Percentiles rank a stretch among this genome's conserved stretches.
phyloP scores from a whole-genome alignment of 2,113 vertebrate species.

The Lophochroa leadbeateri region DNA sequence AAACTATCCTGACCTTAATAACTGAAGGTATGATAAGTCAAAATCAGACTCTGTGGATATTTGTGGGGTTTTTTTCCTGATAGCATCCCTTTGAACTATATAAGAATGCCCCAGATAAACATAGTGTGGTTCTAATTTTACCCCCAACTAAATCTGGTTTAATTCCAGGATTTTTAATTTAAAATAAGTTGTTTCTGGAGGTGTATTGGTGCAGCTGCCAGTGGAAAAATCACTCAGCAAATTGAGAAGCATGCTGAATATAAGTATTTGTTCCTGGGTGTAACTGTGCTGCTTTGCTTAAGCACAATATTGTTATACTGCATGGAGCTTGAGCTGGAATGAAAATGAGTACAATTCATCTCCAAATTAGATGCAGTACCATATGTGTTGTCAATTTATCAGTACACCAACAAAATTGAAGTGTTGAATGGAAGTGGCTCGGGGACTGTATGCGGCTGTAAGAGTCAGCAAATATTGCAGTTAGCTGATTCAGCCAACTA shows the following conservation, averaged over 20 bases:
- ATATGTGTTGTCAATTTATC: slow-evolving; percentile 14
- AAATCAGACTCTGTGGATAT: background rate
- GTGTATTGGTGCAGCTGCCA: background rate
- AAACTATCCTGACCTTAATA: background rate
- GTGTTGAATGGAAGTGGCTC: background rate
- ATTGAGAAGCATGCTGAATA: slow-evolving; percentile 9
- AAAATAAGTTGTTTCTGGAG: background rate
- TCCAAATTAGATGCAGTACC: slow-evolving; percentile 1
- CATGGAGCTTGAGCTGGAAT: background rate
- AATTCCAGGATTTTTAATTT: background rate
- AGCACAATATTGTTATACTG: background rate
- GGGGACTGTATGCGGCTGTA: background rate
- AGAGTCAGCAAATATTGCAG: slow-evolving; percentile 50
- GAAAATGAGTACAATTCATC: slow-evolving; percentile 30
- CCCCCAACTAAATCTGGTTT: background rate
- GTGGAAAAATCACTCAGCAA: background rate
- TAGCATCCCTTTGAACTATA: background rate
- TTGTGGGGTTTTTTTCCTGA: background rate
- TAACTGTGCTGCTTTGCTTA: background rate
- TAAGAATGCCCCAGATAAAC: background rate
- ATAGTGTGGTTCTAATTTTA: background rate
- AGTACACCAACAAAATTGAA: slow-evolving; percentile 8
- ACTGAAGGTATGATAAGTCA: background rate
- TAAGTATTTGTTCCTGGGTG: background rate
- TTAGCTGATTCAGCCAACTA: slow-evolving; percentile 55